Percentiles rank a stretch among this genome's conserved stretches.
Evolutionary conservation across 1,140 invertebrate species (phyloP).

Genomic region (Drosophila sulfurigaster): DNA sequence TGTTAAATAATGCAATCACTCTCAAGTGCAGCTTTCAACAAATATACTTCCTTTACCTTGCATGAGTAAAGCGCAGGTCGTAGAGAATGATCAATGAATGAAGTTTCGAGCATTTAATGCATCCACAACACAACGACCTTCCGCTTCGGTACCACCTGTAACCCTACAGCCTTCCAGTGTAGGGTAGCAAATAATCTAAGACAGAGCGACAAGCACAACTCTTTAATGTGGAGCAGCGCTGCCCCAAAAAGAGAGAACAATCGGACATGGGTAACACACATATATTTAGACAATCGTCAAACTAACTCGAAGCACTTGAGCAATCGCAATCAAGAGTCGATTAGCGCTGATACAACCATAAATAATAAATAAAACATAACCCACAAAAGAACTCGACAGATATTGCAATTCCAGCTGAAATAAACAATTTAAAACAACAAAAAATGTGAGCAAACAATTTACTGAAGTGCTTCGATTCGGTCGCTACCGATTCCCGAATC

Average conservation of each 20-base stretch:
- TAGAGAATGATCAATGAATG: no score
- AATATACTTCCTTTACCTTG: no score
- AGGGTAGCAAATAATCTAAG: no score
- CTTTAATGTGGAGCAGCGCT: constrained; percentile 20
- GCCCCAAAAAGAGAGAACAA: constrained; percentile 11
- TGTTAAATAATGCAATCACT: no score
- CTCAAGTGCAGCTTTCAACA: no score
- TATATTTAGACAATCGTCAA: constrained; percentile 56
- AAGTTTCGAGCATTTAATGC: no score
- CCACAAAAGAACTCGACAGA: constrained; percentile 26
- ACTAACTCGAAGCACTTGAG: constrained; percentile 52
- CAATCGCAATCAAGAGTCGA: constrained; percentile 74
- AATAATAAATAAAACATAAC: constrained; percentile 46
- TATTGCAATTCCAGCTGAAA: constrained; percentile 27
- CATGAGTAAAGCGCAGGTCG: no score
- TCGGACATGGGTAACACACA: constrained; percentile 12
- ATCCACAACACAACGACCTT: no score
- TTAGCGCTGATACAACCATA: constrained; percentile 71
- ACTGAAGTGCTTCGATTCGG: constrained; percentile 10
- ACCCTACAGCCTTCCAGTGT: no score
- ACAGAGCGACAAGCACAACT: neutral
- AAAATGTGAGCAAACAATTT: constrained; percentile 36
- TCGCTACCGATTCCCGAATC: neutral
- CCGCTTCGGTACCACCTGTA: no score
- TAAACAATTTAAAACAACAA: neutral